Evolutionary conservation across 1,140 invertebrate genomes (phyloP), one percentile per base, ranked within the genome.

Genomic region (Laupala kohalensis): DNA sequence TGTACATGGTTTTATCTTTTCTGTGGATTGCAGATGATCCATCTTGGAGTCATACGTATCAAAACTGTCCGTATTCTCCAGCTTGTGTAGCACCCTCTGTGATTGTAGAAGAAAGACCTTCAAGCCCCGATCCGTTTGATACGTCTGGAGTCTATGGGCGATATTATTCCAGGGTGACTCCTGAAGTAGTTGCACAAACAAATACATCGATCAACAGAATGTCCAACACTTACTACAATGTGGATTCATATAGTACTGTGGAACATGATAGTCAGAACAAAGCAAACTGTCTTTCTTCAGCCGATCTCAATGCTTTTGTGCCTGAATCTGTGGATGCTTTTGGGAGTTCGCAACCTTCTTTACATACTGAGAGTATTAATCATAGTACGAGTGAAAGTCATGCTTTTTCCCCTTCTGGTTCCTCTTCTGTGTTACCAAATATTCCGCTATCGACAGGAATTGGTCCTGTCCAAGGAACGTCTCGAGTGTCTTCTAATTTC

Each of bases 111-210:
- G 28, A 4, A 69, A 53, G n/a, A 30, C 70, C 30, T 53, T 67
- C 28, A 15, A 76, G 74, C 24, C 74, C 71, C 19, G 85, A 86
- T 80, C 88, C 88, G 0, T 90, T 89, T 72, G 88, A 90, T 76
- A 90, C 88, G 0, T 84, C 83, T 0, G 70, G 75, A 1, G 78
- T 83, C 0, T 84, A 81, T 62, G 71, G 76, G 37, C 75, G 83
- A 9, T 84, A 84, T 71, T 83, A 83, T 71, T 82, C 81, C 26
- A 79, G 81, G 26, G 82, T 83, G 2, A 78, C 81, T 0, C 74
- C 78, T 1, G 81, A 83, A 28, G 28, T 64, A 12, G n/a, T 71
- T 29, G 63, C 13, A n/a, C 70, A 63, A 19, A 27, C 67, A 24
- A 29, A 5, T 19, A 64, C 28, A 13, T 23, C 6, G n/a, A 9